phyloP scores from a whole-genome alignment of 2,113 vertebrate genomes.

The Tinamus guttatus region DNA sequence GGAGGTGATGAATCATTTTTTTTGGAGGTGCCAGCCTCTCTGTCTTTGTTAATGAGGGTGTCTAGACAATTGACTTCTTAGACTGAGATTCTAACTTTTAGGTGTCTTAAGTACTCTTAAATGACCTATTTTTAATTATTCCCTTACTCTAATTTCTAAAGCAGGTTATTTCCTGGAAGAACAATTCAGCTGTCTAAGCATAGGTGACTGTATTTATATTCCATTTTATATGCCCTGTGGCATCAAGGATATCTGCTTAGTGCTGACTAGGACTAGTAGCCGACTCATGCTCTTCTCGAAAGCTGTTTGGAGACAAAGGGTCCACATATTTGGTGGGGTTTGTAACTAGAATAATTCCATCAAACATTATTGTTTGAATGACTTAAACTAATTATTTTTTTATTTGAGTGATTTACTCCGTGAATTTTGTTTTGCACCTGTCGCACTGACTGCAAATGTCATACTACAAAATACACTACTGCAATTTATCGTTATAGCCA shows the following conservation, averaged over 20 bases:
- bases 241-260: background rate
- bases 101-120: background rate
- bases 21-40: background rate
- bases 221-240: background rate
- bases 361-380: background rate
- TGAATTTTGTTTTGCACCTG: fast-evolving
- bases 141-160: fast-evolving
- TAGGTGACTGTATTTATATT: background rate
- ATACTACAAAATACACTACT: background rate
- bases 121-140: background rate
- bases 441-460: fast-evolving
- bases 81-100: background rate
- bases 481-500: background rate
- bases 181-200: background rate
- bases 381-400: background rate
- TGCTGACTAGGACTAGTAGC: fast-evolving
- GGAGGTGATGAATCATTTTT: background rate
- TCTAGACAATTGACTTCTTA: background rate
- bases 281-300: background rate
- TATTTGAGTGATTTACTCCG: background rate
- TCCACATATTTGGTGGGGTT: background rate
- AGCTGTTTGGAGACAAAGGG: background rate
- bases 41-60: background rate
- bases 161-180: background rate
- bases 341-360: background rate